A percentile compares a stretch with the other conserved stretches of the same genome.
phyloP scores from a whole-genome alignment of 2,797 vertebrate species.

The Coilia nasus region DNA sequence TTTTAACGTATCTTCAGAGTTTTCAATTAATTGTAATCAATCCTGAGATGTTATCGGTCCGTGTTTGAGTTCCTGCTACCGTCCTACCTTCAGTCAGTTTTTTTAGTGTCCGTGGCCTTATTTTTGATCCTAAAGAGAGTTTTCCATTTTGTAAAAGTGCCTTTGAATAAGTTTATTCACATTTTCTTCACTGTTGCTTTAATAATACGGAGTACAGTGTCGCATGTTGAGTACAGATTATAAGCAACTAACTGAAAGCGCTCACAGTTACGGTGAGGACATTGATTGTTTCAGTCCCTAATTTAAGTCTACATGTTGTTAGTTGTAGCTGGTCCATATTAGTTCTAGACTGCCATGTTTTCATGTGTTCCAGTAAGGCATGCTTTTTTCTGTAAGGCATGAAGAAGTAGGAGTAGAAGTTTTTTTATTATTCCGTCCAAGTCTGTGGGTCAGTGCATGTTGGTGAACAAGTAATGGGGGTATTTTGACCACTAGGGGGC shows the following conservation, averaged over 20 bases:
- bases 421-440: background rate
- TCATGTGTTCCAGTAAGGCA: background rate
- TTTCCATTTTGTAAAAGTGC: background rate
- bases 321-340: background rate
- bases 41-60: constrained; percentile 1
- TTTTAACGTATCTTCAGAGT: background rate
- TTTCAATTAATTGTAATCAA: background rate
- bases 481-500: background rate
- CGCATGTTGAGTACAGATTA: background rate
- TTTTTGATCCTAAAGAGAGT: background rate
- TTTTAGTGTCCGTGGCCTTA: constrained; percentile 1
- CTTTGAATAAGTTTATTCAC: background rate
- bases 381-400: background rate
- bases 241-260: background rate
- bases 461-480: background rate
- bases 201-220: background rate
- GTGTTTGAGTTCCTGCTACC: background rate
- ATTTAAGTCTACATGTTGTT: background rate
- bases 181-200: background rate
- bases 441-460: background rate
- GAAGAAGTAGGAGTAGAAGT: background rate
- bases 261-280: background rate
- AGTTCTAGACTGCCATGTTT: background rate
- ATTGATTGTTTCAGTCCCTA: background rate
- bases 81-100: no score